Evolutionary conservation across 2,888 invertebrate species (phyloP).

Genomic region (Tipula helvola): DNA sequence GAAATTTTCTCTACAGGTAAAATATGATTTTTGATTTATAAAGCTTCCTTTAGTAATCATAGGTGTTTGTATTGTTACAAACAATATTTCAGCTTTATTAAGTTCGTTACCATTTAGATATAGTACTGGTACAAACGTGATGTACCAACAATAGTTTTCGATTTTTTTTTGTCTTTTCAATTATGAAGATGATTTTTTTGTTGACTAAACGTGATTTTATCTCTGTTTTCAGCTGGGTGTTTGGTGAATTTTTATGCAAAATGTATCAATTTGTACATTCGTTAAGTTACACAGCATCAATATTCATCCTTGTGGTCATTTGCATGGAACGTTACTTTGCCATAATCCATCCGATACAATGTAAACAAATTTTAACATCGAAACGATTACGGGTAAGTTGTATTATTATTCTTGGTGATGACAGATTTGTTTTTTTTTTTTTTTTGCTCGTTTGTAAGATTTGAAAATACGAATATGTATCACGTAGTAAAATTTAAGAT

Average conservation of each 20-base stretch:
- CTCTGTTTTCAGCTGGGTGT: slow-evolving; percentile 55
- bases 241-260: slow-evolving; percentile 77
- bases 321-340: slow-evolving; percentile 80
- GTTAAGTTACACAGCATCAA: slow-evolving; percentile 80
- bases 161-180: background rate
- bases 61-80: too few species aligned
- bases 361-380: slow-evolving; percentile 69
- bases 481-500: background rate
- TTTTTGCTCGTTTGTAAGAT: too few species aligned
- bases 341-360: slow-evolving; percentile 71
- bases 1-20: too few species aligned
- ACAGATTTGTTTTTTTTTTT: background rate
- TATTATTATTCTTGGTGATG: too few species aligned
- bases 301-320: slow-evolving; percentile 77
- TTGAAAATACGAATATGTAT: too few species aligned
- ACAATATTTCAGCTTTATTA: too few species aligned
- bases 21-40: too few species aligned
- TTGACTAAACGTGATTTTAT: slow-evolving; percentile 4
- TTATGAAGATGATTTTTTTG: background rate
- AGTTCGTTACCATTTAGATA: too few species aligned
- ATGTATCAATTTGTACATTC: slow-evolving; percentile 85
- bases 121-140: background rate
- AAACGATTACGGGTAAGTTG: slow-evolving; percentile 61
- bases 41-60: too few species aligned
- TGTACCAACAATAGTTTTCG: background rate